Evolutionary conservation across 2,797 vertebrate species (phyloP), one percentile per base, ranked within the genome.

Genomic region (Capromys pilorides): DNA sequence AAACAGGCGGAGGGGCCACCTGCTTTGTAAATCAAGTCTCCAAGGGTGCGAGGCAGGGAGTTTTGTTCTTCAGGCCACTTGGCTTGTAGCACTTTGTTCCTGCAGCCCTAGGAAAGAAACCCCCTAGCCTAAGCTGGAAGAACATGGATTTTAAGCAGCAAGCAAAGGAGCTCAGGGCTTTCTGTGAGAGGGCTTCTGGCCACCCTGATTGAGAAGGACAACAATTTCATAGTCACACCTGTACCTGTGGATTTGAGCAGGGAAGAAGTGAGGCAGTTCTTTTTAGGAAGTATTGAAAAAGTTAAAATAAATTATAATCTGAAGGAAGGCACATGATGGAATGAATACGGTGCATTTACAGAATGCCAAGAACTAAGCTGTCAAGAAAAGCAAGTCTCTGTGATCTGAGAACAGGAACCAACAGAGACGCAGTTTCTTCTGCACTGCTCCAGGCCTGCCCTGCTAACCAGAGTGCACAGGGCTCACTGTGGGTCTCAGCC

Each of bases 131-230:
- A 91, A 67, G 33, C 6, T 54, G 57, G 22, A 21, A 64, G 45
- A 85, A 71, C 19, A 14, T 19, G 8, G 78, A 22, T 13, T 80
- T 83, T 69, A 83, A 62, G 39, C 67, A 51, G 71, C 39, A 45
- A 22, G 67, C 83, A 54, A 90, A 81, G 64, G 75, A 49, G n/a
- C n/a, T n/a, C n/a, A n/a, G n/a, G n/a, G 16, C 28, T 67, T 80
- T 54, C 4, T 5, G 31, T 11, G 28, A 77, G 57, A 61, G 41
- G 41, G 7, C n/a, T 59, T 12, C 24, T 0, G 0, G 39, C 41
- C 41, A 41, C 59, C 54, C 18, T 5, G 6, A 5, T 84, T 54
- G 39, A 94, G 71, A 90, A 64, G 86, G 31, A 9, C 39, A 57
- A 59, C 62, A 28, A 33, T 41, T 39, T 66, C 54, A 36, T 6